These are phyloP conservation scores for Tachypleus tridentatus DNA, from an alignment of 1,140 invertebrate species.

Conservation along the genomic window DNA sequence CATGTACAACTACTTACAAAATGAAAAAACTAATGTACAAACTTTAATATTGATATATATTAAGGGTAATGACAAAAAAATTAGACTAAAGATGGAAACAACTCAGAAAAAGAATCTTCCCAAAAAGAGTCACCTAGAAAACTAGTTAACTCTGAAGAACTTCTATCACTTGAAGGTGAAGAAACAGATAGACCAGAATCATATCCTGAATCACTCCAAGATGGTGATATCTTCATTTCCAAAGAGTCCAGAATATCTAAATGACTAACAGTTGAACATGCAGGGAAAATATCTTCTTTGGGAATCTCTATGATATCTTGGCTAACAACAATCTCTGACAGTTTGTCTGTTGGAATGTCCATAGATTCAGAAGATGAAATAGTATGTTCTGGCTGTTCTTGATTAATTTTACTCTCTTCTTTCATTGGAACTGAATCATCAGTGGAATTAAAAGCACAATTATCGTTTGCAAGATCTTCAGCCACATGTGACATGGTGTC, in stretches of 20 bases:
- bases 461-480: not conserved
- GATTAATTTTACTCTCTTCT: not conserved
- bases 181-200: conserved; percentile 12
- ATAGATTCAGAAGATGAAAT: not conserved
- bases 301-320: conserved; percentile 6
- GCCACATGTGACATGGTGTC: not conserved
- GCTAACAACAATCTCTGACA: not conserved
- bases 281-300: not conserved
- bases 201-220: conserved; percentile 20
- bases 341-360: not conserved
- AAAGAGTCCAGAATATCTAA: not conserved
- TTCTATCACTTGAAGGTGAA: conserved; percentile 1
- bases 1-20: too few relatives aligned
- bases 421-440: not conserved
- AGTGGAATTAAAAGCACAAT: conserved; percentile 5
- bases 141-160: not conserved
- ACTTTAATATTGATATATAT: too few relatives aligned
- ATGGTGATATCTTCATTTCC: conserved; percentile 2
- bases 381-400: not conserved
- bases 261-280: conserved; percentile 1
- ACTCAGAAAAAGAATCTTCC: conserved; percentile 20
- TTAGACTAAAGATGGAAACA: conserved; percentile 22
- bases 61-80: not conserved
- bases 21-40: too few relatives aligned
- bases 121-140: not conserved